Percentiles rank a stretch among this genome's conserved stretches.
Evolutionary conservation across 2,113 vertebrate genomes (phyloP).

Genomic region (Phainopepla nitens): DNA sequence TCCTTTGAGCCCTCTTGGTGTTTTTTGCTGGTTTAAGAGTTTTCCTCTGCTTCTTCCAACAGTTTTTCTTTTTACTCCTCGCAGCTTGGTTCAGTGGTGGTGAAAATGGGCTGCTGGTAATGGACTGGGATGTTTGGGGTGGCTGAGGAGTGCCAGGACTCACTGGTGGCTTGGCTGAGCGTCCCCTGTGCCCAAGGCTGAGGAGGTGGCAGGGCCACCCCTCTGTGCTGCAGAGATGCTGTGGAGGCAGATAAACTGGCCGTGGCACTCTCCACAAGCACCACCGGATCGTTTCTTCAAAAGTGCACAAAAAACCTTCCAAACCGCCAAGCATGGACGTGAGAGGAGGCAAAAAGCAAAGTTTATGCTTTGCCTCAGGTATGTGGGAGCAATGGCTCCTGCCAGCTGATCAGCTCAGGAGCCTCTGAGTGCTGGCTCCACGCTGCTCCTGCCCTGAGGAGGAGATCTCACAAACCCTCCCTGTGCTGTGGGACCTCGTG

Average conservation of each 20-base stretch:
- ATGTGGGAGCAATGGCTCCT: rapidly evolving
- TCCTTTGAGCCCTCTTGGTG: not conserved
- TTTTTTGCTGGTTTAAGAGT: not conserved
- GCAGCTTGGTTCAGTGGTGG: not conserved
- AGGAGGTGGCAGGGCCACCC: not conserved
- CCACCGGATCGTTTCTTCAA: not conserved
- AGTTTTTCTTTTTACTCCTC: rapidly evolving
- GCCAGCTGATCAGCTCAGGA: rapidly evolving
- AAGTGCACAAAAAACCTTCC: not conserved
- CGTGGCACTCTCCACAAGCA: not conserved
- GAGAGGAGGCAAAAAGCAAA: not conserved
- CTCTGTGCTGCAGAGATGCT: not conserved
- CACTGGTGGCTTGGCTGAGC: not conserved
- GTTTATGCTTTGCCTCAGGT: not conserved
- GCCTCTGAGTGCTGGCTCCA: rapidly evolving
- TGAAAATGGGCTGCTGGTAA: not conserved
- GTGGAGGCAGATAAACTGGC: not conserved
- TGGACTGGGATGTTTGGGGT: rapidly evolving
- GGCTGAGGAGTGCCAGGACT: not conserved
- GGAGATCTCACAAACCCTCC: not conserved
- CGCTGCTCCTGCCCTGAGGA: rapidly evolving
- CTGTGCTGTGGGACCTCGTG: rapidly evolving
- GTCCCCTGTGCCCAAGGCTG: not conserved
- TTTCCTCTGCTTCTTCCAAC: not conserved
- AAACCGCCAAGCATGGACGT: rapidly evolving